Conservation (phyloP, 1,140 invertebrate genomes). For the Leptinotarsa defecta region DNA sequence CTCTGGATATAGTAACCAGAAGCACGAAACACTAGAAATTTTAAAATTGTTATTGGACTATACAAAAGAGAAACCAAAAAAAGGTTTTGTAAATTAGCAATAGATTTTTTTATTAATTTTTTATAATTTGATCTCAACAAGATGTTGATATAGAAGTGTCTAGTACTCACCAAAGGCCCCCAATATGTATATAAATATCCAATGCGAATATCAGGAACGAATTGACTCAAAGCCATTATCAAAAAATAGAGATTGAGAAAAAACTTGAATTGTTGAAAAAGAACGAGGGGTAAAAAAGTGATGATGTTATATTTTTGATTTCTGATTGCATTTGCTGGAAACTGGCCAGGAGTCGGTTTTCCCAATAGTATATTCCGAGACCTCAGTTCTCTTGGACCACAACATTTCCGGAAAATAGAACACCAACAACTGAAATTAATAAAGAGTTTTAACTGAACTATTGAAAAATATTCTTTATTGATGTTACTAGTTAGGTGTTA, state of each 20-base stretch:
- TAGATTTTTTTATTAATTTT: too few relatives aligned
- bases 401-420: slow-evolving; percentile 71
- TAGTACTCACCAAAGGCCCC: slow-evolving; percentile 82
- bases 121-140: neutral
- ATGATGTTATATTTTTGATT: slow-evolving; percentile 99
- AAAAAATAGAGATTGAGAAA: slow-evolving; percentile 99
- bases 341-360: slow-evolving; percentile 72
- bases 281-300: slow-evolving; percentile 95
- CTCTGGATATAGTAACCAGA: slow-evolving; percentile 91
- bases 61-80: too few relatives aligned
- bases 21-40: slow-evolving; percentile 86
- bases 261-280: slow-evolving; percentile 99
- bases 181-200: slow-evolving; percentile 99
- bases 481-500: too few relatives aligned
- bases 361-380: slow-evolving; percentile 71
- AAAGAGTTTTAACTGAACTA: slow-evolving; percentile 29
- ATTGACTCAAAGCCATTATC: slow-evolving; percentile 97
- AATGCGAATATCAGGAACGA: slow-evolving; percentile 94
- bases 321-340: slow-evolving; percentile 93
- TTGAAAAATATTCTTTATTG: too few relatives aligned
- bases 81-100: too few relatives aligned
- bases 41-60: too few relatives aligned
- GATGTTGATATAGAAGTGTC: neutral
- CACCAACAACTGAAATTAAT: slow-evolving; percentile 64
- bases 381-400: slow-evolving; percentile 67